Evolutionary conservation across 2,113 vertebrate genomes (phyloP).

Genomic region (Clarias magur): DNA sequence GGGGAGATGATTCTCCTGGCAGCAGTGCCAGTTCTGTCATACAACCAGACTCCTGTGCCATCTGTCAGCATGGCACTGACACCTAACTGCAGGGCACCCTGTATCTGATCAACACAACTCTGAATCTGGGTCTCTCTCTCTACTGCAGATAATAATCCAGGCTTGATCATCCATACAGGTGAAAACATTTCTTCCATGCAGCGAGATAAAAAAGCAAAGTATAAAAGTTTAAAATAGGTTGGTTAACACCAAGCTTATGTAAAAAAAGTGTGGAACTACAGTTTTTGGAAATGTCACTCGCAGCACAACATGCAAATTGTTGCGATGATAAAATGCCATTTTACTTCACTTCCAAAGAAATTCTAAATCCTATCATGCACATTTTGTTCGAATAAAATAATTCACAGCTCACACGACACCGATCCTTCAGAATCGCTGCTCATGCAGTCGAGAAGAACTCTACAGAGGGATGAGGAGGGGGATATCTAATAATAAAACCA

Average conservation of each 20-base stretch:
- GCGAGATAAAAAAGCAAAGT: background rate
- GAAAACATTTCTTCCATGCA: background rate
- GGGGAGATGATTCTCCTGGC: background rate
- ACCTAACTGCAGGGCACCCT: constrained; percentile 5
- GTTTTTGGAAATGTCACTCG: background rate
- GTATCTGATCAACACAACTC: constrained; percentile 9
- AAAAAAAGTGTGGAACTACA: background rate
- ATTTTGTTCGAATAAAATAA: background rate
- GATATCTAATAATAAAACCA: background rate
- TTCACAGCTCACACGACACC: constrained; percentile 40
- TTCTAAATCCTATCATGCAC: background rate
- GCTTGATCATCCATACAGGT: background rate
- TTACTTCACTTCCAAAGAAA: background rate
- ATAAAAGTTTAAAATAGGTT: background rate
- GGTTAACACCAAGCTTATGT: background rate
- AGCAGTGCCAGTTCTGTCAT: constrained; percentile 18
- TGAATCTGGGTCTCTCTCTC: constrained; percentile 16
- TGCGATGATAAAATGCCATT: background rate
- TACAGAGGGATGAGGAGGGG: constrained; percentile 59
- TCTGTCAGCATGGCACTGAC: constrained; percentile 38
- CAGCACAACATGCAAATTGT: background rate
- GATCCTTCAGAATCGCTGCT: constrained; percentile 85
- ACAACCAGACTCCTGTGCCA: constrained; percentile 20
- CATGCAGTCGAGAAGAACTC: constrained; percentile 79
- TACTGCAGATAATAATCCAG: constrained; percentile 16